Base-by-base conservation (phyloP, 2,888 invertebrate species). In the Pyrocoelia pectoralis region DNA sequence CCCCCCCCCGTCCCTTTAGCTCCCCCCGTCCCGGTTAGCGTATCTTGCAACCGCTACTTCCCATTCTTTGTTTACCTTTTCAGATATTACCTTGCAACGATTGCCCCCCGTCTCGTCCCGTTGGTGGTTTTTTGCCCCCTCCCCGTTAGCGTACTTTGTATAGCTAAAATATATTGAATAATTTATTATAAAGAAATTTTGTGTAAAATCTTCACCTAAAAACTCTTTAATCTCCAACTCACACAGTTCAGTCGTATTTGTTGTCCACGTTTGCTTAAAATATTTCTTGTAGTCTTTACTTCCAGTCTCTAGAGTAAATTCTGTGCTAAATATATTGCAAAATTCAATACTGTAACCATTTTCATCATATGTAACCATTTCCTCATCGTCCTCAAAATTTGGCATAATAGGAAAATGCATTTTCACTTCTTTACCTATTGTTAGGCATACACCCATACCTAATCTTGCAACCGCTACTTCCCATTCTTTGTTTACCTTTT, bases 321-420 rank as follows among this genome's bases (percentile, higher is more conserved):
- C 95, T 15, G 88, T 93, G 73, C 97, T 98, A 84, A 99, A 99
- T 70, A 99, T 98, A 81, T 99, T 99, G 79, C 99, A 99, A 53
- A 99, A 84, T 82, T 99, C 99, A 3, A 99, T 99, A 77, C 99
- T 99, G 77, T 96, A 99, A 56, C 99, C 99, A 77, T 99, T 99
- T 73, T 99, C 88, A 65, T 99, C 99, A 74, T 97, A 97, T 0
- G 93, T 93, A 2, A 90, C 98, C 85, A 99, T 99, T 79, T 95
- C 94, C 79, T 99, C 96, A 71, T 94, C 93, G 72, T 99, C 99
- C 80, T 99, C 95, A 79, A 98, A 99, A 81, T 99, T 99, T 4
- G 98, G 98, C 1, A 99, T 93, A 0, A 98, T 97, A 0, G 99
- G 99, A 1, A 99, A 98, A 82, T 87, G 98, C 95, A 99, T 97